Evolutionary conservation across 1,140 invertebrate genomes (phyloP).

Genomic region (Pogonomyrmex barbatus): DNA sequence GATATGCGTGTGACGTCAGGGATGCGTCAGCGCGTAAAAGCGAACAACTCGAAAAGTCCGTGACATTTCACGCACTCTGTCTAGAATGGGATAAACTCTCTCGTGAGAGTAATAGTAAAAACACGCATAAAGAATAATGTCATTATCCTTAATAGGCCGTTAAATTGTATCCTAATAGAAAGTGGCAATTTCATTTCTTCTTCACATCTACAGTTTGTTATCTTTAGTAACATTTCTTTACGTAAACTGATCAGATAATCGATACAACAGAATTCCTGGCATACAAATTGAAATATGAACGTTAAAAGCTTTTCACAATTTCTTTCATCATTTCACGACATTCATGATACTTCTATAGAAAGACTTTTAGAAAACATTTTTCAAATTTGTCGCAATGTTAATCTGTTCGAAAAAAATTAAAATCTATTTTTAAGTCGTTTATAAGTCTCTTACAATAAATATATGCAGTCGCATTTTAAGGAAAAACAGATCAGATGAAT

Average conservation of each 20-base stretch:
- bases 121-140: background rate
- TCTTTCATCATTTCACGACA: background rate
- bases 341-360: background rate
- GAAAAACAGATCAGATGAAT: background rate
- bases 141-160: background rate
- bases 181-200: background rate
- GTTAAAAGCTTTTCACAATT: background rate
- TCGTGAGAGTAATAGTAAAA: background rate
- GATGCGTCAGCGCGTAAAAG: conserved; percentile 70
- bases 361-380: background rate
- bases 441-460: background rate
- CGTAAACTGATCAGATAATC: background rate
- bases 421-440: background rate
- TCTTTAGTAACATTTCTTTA: background rate
- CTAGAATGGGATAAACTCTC: conserved; percentile 10
- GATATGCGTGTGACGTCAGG: conserved; percentile 77
- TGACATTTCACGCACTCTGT: conserved; percentile 61
- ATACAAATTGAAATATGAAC: background rate
- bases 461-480: too few relatives aligned
- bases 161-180: background rate
- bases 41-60: conserved; percentile 64
- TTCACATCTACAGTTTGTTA: background rate
- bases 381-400: background rate
- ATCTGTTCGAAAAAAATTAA: background rate
- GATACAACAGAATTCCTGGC: background rate